Conservation (phyloP, 2,113 vertebrate genomes). For the Podilymbus podiceps region DNA sequence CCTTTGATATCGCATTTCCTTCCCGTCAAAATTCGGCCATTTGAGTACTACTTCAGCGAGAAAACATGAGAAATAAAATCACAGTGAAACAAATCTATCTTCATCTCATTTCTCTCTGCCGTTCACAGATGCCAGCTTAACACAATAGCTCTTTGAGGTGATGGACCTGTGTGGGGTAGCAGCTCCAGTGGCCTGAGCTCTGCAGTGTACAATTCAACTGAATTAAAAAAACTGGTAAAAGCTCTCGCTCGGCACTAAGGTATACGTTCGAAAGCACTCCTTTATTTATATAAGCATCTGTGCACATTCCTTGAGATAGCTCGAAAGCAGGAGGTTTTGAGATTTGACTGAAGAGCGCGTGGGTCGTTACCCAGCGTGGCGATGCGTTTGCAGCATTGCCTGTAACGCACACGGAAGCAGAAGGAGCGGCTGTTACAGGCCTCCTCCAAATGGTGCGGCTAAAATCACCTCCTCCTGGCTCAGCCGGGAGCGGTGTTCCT, state of each 20-base stretch:
- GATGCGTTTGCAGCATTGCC: neutral
- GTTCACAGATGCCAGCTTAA: conserved; percentile 13
- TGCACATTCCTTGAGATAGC: neutral
- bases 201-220: neutral
- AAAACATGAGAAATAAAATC: conserved; percentile 54
- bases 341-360: neutral
- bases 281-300: conserved; percentile 5
- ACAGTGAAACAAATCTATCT: conserved; percentile 53
- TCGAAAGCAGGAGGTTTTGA: neutral
- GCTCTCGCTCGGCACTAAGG: neutral
- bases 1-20: neutral
- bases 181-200: conserved; percentile 21
- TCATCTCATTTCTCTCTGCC: conserved; percentile 52
- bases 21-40: neutral
- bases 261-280: neutral
- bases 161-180: neutral
- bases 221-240: neutral
- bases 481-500: neutral
- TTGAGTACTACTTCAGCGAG: neutral
- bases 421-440: accelerated
- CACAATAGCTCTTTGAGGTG: conserved; percentile 63
- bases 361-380: neutral
- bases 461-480: neutral
- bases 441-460: neutral
- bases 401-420: neutral